Conservation (phyloP, 1,140 invertebrate genomes). For the Monochamus saltuarius region DNA sequence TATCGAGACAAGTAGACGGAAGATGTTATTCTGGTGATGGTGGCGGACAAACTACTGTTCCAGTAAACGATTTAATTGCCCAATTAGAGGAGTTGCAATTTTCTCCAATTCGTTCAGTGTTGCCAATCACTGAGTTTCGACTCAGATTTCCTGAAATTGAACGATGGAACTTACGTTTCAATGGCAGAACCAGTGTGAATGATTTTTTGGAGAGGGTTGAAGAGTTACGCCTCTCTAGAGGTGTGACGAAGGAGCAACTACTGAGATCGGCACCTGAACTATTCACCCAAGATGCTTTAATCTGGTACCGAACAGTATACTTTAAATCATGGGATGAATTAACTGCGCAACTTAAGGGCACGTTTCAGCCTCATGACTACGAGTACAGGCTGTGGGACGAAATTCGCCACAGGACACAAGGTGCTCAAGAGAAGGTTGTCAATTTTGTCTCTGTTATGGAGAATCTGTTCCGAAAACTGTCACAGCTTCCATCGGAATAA, state of each 20-base stretch:
- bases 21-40: too few species aligned
- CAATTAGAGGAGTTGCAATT: too few species aligned
- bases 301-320: constrained; percentile 20
- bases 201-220: too few species aligned
- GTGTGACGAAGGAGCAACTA: constrained; percentile 7
- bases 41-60: too few species aligned
- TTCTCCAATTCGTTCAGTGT: too few species aligned
- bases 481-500: neutral
- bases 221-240: too few species aligned
- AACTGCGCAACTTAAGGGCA: neutral
- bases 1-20: too few species aligned
- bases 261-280: constrained; percentile 23
- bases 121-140: too few species aligned
- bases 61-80: too few species aligned
- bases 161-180: too few species aligned
- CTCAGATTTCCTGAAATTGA: too few species aligned
- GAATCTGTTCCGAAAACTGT: constrained; percentile 6
- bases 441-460: constrained; percentile 10
- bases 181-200: too few species aligned
- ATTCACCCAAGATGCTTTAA: constrained; percentile 14
- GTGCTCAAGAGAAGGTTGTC: constrained; percentile 5
- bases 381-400: constrained; percentile 20
- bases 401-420: constrained; percentile 17
- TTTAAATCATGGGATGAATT: constrained; percentile 10
- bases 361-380: constrained; percentile 15